Conservation (phyloP, 1,140 invertebrate genomes). For the Ooceraea biroi region DNA sequence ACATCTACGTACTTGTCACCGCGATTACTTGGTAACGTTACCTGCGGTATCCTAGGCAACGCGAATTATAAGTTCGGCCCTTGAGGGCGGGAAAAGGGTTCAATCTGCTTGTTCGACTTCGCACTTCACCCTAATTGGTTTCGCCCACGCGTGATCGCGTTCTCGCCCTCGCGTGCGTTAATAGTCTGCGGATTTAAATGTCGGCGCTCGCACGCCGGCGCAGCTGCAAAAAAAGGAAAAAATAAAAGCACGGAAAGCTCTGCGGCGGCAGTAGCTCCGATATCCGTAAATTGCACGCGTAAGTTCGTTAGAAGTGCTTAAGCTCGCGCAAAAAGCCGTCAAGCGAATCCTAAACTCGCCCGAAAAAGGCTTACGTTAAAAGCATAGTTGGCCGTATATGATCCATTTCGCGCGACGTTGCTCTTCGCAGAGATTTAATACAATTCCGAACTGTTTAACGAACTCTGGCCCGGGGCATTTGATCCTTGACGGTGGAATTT, state of each 20-base stretch:
- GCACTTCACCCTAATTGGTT: slow-evolving; percentile 24
- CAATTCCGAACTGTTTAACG: slow-evolving; percentile 49
- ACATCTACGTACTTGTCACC: slow-evolving; percentile 27
- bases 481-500: slow-evolving; percentile 34
- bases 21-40: slow-evolving; percentile 44
- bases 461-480: slow-evolving; percentile 18
- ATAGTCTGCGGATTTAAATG: slow-evolving; percentile 19
- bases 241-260: background rate
- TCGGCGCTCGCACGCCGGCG: background rate
- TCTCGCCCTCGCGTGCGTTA: slow-evolving; percentile 17
- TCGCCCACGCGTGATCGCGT: slow-evolving; percentile 15
- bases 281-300: slow-evolving; percentile 38
- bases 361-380: slow-evolving; percentile 52
- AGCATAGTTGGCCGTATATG: slow-evolving; percentile 52
- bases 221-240: background rate
- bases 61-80: slow-evolving; percentile 51
- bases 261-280: background rate
- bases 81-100: slow-evolving; percentile 33
- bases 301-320: slow-evolving; percentile 47
- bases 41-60: slow-evolving; percentile 31
- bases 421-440: slow-evolving; percentile 46
- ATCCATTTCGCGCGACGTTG: slow-evolving; percentile 28
- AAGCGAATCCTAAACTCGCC: slow-evolving; percentile 28
- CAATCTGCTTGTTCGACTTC: slow-evolving; percentile 42
- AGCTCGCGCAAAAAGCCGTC: slow-evolving; percentile 19